Evolutionary conservation across 2,888 invertebrate species (phyloP).

Genomic region (Chaetogeoica ovagalla): DNA sequence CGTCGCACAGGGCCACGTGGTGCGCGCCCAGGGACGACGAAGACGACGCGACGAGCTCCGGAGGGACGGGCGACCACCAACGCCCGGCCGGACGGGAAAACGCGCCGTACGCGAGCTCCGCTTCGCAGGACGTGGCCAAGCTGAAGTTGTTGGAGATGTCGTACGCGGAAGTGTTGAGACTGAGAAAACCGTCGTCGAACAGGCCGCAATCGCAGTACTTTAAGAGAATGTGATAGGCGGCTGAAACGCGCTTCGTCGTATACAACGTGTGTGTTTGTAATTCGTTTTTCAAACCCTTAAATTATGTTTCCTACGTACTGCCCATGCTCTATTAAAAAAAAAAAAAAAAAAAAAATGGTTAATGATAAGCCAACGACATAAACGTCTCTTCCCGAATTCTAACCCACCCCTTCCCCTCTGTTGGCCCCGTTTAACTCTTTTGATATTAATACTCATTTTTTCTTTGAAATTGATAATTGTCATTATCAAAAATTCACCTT

Average conservation of each 20-base stretch:
- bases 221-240: background rate
- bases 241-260: too few relatives aligned
- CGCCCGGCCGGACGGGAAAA: background rate
- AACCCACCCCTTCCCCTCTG: background rate
- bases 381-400: background rate
- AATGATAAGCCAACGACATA: constrained; percentile 2
- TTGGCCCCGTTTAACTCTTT: background rate
- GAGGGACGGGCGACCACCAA: too few relatives aligned
- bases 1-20: constrained; percentile 19
- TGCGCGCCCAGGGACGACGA: constrained; percentile 53
- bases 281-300: constrained; percentile 32
- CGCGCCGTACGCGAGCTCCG: constrained; percentile 60
- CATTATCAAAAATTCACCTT: background rate
- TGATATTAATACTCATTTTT: background rate
- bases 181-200: constrained; percentile 42
- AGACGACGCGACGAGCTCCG: background rate
- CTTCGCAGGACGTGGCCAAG: constrained; percentile 81
- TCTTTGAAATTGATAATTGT: constrained; percentile 9
- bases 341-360: too few relatives aligned
- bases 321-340: too few relatives aligned
- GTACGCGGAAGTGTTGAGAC: constrained; percentile 76
- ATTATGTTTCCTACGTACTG: constrained; percentile 1
- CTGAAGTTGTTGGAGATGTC: constrained; percentile 79
- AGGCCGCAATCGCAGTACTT: constrained; percentile 34
- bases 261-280: background rate